Evolutionary conservation across 2,888 invertebrate genomes (phyloP).

Genomic region (Eurytoma californica): DNA sequence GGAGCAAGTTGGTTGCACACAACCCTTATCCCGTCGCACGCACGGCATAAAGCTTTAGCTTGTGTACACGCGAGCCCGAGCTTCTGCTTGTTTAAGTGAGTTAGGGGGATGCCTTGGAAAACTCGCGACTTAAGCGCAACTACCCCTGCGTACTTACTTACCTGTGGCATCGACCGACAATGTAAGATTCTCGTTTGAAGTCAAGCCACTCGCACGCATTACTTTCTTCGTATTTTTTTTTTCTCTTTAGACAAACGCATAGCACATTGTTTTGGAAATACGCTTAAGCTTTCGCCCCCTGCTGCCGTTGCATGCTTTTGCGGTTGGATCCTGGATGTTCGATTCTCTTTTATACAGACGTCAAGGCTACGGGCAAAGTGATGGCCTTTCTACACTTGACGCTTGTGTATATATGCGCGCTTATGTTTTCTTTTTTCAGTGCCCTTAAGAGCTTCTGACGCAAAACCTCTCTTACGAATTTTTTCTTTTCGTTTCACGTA

Average conservation of each 20-base stretch:
- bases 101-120: constrained; percentile 21
- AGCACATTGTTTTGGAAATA: too few species aligned
- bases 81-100: constrained; percentile 11
- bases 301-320: constrained; percentile 19
- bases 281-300: too few species aligned
- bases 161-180: background rate
- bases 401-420: background rate
- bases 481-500: too few species aligned
- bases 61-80: constrained; percentile 6
- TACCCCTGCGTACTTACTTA: constrained; percentile 9
- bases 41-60: background rate
- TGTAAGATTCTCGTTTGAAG: background rate
- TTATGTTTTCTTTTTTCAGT: background rate
- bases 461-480: background rate
- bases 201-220: background rate
- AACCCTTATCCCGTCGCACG: background rate
- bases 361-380: constrained; percentile 18
- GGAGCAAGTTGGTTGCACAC: background rate
- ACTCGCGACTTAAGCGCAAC: constrained; percentile 22
- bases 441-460: background rate
- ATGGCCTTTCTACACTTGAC: background rate
- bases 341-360: constrained; percentile 14
- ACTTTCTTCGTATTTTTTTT: constrained; percentile 9
- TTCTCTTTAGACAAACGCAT: background rate
- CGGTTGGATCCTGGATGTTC: constrained; percentile 13